Base-by-base conservation (phyloP, 2,888 invertebrate species). In the Polymixis flavicincta region DNA sequence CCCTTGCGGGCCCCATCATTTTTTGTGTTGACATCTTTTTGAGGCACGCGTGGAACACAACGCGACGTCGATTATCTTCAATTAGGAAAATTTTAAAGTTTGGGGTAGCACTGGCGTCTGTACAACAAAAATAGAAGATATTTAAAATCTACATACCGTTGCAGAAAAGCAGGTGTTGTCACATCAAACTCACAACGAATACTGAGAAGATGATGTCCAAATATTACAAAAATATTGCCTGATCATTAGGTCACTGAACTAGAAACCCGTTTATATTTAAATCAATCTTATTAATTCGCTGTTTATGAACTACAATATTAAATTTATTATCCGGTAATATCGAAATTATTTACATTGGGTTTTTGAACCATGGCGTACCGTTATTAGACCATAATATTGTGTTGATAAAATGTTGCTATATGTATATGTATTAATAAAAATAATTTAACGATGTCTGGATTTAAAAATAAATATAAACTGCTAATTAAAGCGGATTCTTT, bases 191-290 rank as follows among this genome's bases (percentile, higher is more conserved):
- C 80, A 71, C 55, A 67, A 68, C 13, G n/a, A 67, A 63, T 14
- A 87, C 87, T 87, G 83, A 68, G 64, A 80, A 61, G 17, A 65
- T 64, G 2, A 32, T 37, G 57, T 64, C n/a, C 8, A 60, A 73
- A 73, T 73, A 42, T 59, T 55, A 45, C 25, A 60, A 76, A 82
- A 80, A 60, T 48, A 71, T 76, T 74, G 65, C 55, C 45, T 63
- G 37, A 63, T 52, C 61, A 69, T 52, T 37, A 76, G 84, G 83
- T 87, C 85, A 83, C 5, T 71, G 68, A 67, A 66, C 73, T 50
- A 66, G 52, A 50, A 85, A 87, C 87, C 64, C 25, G 87, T 87
- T 85, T 81, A n/a, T 73, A 72, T 71, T 66, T 48, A 37, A 66
- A 55, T 72, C 45, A 71, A 74, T 69, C 25, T 76, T 71, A 75